Conservation (phyloP, 2,888 invertebrate genomes). For the Epicampocera succincta region DNA sequence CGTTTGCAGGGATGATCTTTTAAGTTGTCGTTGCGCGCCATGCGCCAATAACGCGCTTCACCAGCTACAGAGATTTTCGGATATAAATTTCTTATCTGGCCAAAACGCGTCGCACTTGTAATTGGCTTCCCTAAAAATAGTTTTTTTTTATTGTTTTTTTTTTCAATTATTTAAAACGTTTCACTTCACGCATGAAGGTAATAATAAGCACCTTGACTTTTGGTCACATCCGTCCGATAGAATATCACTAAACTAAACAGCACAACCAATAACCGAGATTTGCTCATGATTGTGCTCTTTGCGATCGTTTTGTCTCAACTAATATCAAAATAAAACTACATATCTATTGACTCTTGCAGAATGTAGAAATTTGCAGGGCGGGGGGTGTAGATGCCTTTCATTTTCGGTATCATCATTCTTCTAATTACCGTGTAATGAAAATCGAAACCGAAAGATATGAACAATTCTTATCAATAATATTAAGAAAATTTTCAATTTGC, state of each 20-base stretch:
- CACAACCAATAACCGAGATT: conserved; percentile 28
- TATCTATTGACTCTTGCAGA: conserved; percentile 2
- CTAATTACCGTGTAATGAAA: conserved; percentile 44
- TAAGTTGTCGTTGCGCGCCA: conserved; percentile 71
- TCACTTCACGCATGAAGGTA: background rate
- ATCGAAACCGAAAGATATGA: conserved; percentile 37
- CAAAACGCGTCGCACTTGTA: conserved; percentile 68
- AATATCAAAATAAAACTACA: conserved; percentile 35
- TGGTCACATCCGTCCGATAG: conserved; percentile 35
- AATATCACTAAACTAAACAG: conserved; percentile 34
- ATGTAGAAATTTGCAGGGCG: conserved; percentile 2
- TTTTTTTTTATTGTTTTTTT: too few relatives aligned
- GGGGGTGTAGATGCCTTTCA: too few relatives aligned
- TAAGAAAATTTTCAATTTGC: conserved; percentile 27
- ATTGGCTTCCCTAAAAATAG: conserved; percentile 33
- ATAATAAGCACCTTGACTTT: conserved; percentile 64
- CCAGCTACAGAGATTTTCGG: conserved; percentile 72
- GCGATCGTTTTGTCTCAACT: conserved; percentile 29
- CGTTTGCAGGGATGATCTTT: conserved; percentile 77
- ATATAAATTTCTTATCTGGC: conserved; percentile 74
- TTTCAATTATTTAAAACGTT: background rate
- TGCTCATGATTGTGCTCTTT: conserved; percentile 34
- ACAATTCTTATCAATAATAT: conserved; percentile 40
- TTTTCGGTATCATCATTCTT: background rate
- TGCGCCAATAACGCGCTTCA: conserved; percentile 74